Conservation (phyloP, 2,113 vertebrate genomes). For the Lophius piscatorius region DNA sequence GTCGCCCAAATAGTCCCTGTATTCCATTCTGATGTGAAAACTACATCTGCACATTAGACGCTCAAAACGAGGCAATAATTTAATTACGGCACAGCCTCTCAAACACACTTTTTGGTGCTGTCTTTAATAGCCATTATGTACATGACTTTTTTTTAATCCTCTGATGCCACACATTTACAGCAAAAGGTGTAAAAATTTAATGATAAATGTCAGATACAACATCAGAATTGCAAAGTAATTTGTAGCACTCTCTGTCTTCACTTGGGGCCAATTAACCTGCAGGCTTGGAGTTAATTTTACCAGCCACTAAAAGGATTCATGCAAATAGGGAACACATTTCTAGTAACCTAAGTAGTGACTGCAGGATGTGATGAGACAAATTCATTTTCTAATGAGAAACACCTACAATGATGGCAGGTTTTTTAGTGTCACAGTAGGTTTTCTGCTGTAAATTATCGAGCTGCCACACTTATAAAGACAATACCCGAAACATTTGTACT, state of each 20-base stretch:
- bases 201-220: conserved; percentile 15
- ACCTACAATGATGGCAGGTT: too few relatives aligned
- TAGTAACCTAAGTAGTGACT: neutral
- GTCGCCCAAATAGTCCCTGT: conserved; percentile 5
- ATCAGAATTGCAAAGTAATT: conserved; percentile 27
- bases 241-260: conserved; percentile 2
- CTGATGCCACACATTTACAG: conserved; percentile 22
- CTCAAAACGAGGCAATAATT: conserved; percentile 60
- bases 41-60: conserved; percentile 21
- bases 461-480: too few relatives aligned
- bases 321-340: neutral
- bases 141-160: too few relatives aligned
- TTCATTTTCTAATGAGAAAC: neutral
- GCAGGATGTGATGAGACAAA: neutral
- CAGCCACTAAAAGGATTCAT: conserved; percentile 16
- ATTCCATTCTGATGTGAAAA: conserved; percentile 16
- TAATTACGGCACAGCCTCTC: conserved; percentile 58
- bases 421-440: too few relatives aligned
- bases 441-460: too few relatives aligned
- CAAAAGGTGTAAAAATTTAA: conserved; percentile 5
- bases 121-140: conserved; percentile 35
- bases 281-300: conserved; percentile 10
- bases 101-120: conserved; percentile 35
- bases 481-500: too few relatives aligned
- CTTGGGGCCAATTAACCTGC: conserved; percentile 13